Conservation (phyloP, 1,140 invertebrate species). For the Heliothis virescens region DNA sequence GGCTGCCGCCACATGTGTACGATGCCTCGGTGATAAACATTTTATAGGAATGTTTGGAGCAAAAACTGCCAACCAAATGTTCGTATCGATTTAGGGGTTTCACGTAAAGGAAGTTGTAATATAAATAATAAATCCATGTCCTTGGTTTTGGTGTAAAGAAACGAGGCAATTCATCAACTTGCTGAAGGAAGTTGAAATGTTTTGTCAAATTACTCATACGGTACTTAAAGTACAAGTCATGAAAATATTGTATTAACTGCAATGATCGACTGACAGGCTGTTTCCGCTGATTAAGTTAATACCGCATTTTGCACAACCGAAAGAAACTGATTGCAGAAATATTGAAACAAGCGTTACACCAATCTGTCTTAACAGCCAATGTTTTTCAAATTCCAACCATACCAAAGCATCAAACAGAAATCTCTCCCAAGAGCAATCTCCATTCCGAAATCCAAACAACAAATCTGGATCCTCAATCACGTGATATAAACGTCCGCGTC, state of each 20-base stretch:
- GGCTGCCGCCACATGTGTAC: constrained; percentile 73
- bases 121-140: constrained; percentile 56
- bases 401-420: too few relatives aligned
- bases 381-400: too few relatives aligned
- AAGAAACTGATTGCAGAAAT: too few relatives aligned
- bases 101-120: constrained; percentile 76
- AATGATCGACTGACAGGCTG: too few relatives aligned
- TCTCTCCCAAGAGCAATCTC: background rate
- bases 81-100: constrained; percentile 72
- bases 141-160: constrained; percentile 18
- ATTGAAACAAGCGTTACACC: too few relatives aligned
- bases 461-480: constrained; percentile 12
- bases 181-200: constrained; percentile 20
- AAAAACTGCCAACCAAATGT: constrained; percentile 83
- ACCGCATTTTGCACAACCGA: too few relatives aligned
- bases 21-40: constrained; percentile 80
- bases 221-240: background rate
- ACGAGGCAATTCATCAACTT: constrained; percentile 1
- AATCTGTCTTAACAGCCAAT: too few relatives aligned
- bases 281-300: too few relatives aligned
- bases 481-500: constrained; percentile 73
- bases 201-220: constrained; percentile 10
- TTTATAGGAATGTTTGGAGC: constrained; percentile 82
- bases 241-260: too few relatives aligned
- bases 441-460: background rate